Percentiles rank a stretch among this genome's conserved stretches.
Evolutionary conservation across 1,140 invertebrate species (phyloP).

Genomic region (Heliconius himera): DNA sequence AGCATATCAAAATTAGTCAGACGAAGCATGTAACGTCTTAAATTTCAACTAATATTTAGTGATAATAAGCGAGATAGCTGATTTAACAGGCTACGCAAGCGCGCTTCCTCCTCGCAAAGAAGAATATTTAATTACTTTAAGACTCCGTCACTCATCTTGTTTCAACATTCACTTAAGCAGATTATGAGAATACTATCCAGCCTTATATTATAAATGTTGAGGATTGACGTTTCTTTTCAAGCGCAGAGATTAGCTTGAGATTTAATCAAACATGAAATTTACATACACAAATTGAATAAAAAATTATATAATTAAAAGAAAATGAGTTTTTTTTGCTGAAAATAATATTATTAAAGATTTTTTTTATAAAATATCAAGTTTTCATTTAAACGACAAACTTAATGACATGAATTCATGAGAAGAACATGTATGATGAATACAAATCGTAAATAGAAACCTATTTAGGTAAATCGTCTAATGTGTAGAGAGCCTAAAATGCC

Average conservation of each 20-base stretch:
- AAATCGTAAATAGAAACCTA: neutral
- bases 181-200: conserved; percentile 7
- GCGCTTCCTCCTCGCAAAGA: conserved; percentile 10
- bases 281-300: neutral
- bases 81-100: conserved; percentile 15
- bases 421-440: neutral
- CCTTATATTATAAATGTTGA: conserved; percentile 1
- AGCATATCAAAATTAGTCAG: neutral
- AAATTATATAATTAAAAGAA: neutral
- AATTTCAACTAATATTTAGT: conserved; percentile 14
- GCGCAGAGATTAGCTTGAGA: neutral
- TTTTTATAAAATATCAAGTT: no score
- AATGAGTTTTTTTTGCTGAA: neutral
- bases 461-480: neutral
- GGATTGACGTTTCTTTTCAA: conserved; percentile 5
- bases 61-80: conserved; percentile 20
- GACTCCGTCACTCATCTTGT: conserved; percentile 16
- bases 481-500: neutral
- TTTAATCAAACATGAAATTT: neutral
- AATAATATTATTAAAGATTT: no score
- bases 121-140: conserved; percentile 23
- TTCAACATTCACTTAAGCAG: conserved; percentile 17
- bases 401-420: neutral
- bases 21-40: conserved; percentile 1
- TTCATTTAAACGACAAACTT: neutral